Conservation (phyloP, 1,140 invertebrate genomes). For the Pectinophora gossypiella region DNA sequence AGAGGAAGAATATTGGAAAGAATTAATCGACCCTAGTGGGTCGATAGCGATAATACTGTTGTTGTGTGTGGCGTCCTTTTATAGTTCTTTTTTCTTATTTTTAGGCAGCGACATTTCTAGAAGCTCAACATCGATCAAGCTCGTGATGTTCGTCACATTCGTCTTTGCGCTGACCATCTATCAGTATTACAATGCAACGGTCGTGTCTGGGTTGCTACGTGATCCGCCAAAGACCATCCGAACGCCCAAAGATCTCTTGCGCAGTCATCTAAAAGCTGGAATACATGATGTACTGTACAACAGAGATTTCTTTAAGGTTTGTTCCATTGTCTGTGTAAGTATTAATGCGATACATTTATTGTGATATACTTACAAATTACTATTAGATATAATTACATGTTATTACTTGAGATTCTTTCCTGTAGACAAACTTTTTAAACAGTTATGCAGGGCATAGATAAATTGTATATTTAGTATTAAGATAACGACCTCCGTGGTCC, state of each 20-base stretch:
- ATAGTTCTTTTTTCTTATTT: slow-evolving; percentile 12
- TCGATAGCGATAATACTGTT: no score
- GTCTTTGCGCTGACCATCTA: slow-evolving; percentile 79
- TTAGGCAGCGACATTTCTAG: slow-evolving; percentile 70
- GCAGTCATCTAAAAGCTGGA: slow-evolving; percentile 78
- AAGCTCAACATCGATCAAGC: slow-evolving; percentile 74
- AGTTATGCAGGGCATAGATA: no score
- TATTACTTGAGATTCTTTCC: no score
- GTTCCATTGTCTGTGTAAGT: not conserved
- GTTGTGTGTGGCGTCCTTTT: not conserved
- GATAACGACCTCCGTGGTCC: no score
- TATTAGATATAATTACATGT: no score
- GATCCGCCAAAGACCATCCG: slow-evolving; percentile 79
- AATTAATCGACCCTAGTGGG: no score
- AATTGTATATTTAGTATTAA: no score
- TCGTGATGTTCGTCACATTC: slow-evolving; percentile 78
- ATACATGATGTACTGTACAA: slow-evolving; percentile 79
- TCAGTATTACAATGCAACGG: slow-evolving; percentile 85
- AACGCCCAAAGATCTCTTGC: slow-evolving; percentile 76
- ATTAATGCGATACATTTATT: no score
- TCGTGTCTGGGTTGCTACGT: slow-evolving; percentile 82
- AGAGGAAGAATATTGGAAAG: no score
- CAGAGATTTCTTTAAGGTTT: slow-evolving; percentile 78
- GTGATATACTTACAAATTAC: no score
- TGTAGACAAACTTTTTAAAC: no score